Evolutionary conservation across 2,797 vertebrate genomes (phyloP).

Genomic region (Holocentrus rufus): DNA sequence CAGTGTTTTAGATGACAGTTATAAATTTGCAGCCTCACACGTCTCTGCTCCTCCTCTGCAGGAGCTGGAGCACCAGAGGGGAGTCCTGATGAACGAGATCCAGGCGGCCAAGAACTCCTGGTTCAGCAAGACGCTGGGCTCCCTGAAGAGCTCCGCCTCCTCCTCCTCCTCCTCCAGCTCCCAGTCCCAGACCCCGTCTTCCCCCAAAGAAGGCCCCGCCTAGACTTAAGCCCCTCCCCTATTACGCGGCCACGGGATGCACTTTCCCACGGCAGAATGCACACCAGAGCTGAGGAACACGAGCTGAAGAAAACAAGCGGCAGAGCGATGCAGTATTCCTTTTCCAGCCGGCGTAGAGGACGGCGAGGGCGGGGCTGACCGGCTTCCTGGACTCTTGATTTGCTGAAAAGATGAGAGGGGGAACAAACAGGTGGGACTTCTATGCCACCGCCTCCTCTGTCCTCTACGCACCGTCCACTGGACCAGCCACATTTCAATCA

Average conservation of each 20-base stretch:
- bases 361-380: slow-evolving; percentile 17
- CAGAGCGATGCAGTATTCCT: slow-evolving; percentile 77
- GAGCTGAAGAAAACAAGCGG: slow-evolving; percentile 53
- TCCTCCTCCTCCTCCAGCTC: slow-evolving; percentile 78
- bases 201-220: slow-evolving; percentile 89
- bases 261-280: slow-evolving; percentile 39
- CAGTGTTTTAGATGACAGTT: too few species aligned
- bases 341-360: slow-evolving; percentile 41
- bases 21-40: too few species aligned
- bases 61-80: slow-evolving; percentile 98
- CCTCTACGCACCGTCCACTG: neutral
- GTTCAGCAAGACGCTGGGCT: slow-evolving; percentile 99
- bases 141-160: slow-evolving; percentile 91
- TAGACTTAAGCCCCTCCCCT: slow-evolving; percentile 67
- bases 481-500: slow-evolving; percentile 21
- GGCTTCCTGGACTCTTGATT: slow-evolving; percentile 27
- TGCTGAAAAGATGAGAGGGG: slow-evolving; percentile 9
- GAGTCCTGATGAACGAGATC: slow-evolving; percentile 97
- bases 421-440: neutral
- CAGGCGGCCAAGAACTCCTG: slow-evolving; percentile 99
- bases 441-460: neutral
- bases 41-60: slow-evolving; percentile 60
- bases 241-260: too few species aligned
- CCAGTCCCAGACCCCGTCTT: slow-evolving; percentile 77
- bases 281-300: slow-evolving; percentile 64